These are phyloP conservation scores for Psammodynastes pulverulentus DNA, from an alignment of 2,113 vertebrate species.

Conservation along the genomic window DNA sequence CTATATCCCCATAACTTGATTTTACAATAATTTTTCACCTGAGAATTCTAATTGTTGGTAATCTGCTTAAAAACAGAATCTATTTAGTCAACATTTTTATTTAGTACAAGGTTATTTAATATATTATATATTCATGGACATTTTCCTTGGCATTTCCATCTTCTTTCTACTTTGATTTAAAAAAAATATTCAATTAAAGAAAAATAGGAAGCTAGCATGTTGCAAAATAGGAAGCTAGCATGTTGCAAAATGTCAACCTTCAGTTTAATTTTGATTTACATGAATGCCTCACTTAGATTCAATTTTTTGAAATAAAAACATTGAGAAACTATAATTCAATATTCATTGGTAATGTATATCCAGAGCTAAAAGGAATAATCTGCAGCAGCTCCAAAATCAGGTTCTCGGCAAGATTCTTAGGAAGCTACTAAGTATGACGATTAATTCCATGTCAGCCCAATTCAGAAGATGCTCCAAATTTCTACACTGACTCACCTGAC, in stretches of 20 bases:
- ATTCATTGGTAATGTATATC: neutral
- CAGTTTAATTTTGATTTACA: neutral
- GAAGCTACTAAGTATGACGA: neutral
- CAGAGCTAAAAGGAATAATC: neutral
- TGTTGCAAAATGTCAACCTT: neutral
- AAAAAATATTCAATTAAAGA: neutral
- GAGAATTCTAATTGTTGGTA: neutral
- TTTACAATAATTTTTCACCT: neutral
- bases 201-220: neutral
- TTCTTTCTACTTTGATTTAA: neutral
- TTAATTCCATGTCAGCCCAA: neutral
- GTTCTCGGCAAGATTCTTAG: neutral
- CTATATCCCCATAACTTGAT: neutral
- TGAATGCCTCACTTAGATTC: neutral
- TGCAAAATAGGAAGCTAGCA: neutral
- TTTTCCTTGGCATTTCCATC: neutral
- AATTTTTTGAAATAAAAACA: neutral
- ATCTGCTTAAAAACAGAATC: neutral
- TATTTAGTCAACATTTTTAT: neutral
- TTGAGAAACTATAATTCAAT: neutral
- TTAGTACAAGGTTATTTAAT: neutral
- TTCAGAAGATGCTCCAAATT: neutral
- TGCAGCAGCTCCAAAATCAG: neutral
- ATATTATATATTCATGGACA: neutral
- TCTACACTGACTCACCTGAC: neutral